Evolutionary conservation across 2,797 vertebrate species (phyloP), one percentile per base, ranked within the genome.

Genomic region (Halcyon smyrnensis): DNA sequence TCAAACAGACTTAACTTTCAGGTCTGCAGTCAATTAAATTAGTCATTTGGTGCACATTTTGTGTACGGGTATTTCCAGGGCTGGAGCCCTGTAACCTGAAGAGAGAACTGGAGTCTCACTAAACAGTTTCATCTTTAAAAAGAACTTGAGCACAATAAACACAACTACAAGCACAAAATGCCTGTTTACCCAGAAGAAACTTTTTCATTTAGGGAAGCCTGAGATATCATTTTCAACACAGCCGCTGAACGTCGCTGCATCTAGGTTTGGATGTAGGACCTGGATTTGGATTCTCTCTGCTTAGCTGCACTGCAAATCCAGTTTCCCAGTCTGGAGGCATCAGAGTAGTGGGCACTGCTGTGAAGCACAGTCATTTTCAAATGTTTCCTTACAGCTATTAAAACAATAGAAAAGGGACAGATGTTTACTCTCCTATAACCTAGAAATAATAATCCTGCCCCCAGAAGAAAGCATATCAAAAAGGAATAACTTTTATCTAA

Each of bases 121-220:
- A 77, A 86, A 76, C 76, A 76, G 34, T 37, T 80, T 45, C 6
- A 43, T 53, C 41, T 51, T 75, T 70, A n/a, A 51, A 59, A 70
- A 70, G 23, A 60, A 53, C 30, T 32, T 50, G 24, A 28, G 64
- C 45, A 64, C 24, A 53, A 54, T 5, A 77, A 70, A 51, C 51
- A 36, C 25, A 28, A 11, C 36, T 46, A 64, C 18, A 36, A 69
- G 59, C 56, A 60, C 39, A 84, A 84, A 84, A 62, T 2, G 28
- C 25, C n/a, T 68, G 14, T 65, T 74, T 69, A 41, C 15, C 24
- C 76, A 23, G 36, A 14, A 80, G 45, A 19, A 76, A 34, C 12
- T 27, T 37, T 46, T 28, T 48, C 0, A 0, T 11, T 46, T 32
- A 53, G n/a, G 11, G 45, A 60, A 59, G 45, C 45, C 50, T 63